Conservation (phyloP, 1,140 invertebrate genomes). For the Drosophila trapezifrons region DNA sequence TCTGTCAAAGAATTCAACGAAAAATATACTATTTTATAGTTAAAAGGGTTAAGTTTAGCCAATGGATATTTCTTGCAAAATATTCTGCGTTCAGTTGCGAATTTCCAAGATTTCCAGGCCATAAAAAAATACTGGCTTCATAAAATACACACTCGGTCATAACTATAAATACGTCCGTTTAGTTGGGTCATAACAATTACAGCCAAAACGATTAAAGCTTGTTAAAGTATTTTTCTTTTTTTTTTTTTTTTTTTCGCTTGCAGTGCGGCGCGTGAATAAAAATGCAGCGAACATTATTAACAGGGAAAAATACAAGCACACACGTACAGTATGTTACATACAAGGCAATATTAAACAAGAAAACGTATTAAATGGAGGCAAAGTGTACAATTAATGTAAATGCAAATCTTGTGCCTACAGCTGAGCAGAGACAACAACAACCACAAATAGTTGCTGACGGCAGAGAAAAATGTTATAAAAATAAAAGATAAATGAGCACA, state of each 20-base stretch:
- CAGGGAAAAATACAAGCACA: constrained; percentile 8
- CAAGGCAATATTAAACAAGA: constrained; percentile 12
- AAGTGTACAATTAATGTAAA: constrained; percentile 76
- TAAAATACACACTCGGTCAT: constrained; percentile 17
- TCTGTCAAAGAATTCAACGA: too few relatives aligned
- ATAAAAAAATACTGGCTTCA: not conserved
- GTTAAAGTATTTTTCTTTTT: constrained; percentile 10
- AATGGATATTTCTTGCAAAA: not conserved
- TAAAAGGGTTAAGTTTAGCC: not conserved
- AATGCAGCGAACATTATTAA: constrained; percentile 58
- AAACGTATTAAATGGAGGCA: constrained; percentile 64
- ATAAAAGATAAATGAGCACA: constrained; percentile 78
- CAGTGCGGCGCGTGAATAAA: constrained; percentile 59
- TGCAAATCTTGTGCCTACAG: constrained; percentile 61
- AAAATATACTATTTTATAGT: too few relatives aligned
- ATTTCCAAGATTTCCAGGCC: not conserved
- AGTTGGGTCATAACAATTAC: constrained; percentile 75
- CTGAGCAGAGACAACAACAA: constrained; percentile 11
- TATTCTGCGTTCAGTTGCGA: not conserved
- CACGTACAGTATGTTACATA: not conserved
- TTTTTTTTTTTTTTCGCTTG: constrained; percentile 16
- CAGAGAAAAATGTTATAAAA: constrained; percentile 61
- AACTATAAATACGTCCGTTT: constrained; percentile 44
- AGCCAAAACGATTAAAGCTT: constrained; percentile 62
- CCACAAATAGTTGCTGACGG: constrained; percentile 28